A percentile compares a stretch with the other conserved stretches of the same genome.
Evolutionary conservation across 2,888 invertebrate genomes (phyloP).

Genomic region (Melitaea athalia): DNA sequence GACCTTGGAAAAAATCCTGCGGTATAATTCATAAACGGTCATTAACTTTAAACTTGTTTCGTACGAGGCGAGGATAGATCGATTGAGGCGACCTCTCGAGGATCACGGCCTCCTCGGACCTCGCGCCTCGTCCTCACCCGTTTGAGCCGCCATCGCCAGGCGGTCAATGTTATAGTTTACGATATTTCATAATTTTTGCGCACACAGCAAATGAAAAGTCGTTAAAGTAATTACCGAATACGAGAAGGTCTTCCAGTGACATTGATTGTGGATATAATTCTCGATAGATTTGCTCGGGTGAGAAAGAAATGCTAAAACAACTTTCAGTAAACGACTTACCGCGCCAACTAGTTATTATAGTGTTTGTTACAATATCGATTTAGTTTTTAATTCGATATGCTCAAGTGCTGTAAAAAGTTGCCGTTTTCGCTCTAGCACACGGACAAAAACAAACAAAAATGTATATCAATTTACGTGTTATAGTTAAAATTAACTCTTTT

Average conservation of each 20-base stretch:
- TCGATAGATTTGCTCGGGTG: neutral
- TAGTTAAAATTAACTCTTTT: too few relatives aligned
- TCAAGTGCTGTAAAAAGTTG: neutral
- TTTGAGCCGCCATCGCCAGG: neutral
- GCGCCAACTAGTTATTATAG: neutral
- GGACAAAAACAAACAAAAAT: neutral
- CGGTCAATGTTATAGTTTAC: constrained; percentile 26
- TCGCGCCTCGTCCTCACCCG: constrained; percentile 19
- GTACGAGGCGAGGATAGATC: constrained; percentile 35
- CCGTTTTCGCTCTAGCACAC: neutral
- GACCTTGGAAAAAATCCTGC: constrained; percentile 37
- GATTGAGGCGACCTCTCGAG: constrained; percentile 37
- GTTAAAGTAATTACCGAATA: constrained; percentile 28
- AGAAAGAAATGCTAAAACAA: constrained; percentile 2
- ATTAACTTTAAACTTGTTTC: constrained; percentile 41
- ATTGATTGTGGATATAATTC: constrained; percentile 13
- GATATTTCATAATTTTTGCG: constrained; percentile 29
- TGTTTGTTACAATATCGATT: neutral
- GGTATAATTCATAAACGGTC: constrained; percentile 39
- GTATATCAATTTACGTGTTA: neutral
- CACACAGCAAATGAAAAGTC: constrained; percentile 24
- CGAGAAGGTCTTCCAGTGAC: constrained; percentile 11
- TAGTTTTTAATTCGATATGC: neutral
- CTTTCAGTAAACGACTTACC: neutral
- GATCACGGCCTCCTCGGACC: constrained; percentile 31